phyloP scores from a whole-genome alignment of 2,113 vertebrate species.

The Phalacrocorax pelagicus region DNA sequence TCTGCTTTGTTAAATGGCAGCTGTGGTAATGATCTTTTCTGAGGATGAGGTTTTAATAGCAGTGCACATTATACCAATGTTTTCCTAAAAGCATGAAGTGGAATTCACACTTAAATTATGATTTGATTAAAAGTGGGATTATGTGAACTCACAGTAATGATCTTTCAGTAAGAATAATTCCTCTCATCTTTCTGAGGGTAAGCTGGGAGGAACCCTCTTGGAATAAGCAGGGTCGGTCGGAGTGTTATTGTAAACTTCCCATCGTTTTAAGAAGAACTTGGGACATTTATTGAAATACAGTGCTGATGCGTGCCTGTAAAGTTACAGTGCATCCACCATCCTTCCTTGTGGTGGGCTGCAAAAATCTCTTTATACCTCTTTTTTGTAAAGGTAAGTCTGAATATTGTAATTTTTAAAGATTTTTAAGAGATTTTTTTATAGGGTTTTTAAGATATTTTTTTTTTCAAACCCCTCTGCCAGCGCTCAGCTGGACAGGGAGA shows the following conservation, averaged over 20 bases:
- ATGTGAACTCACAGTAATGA: neutral
- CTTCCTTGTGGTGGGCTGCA: neutral
- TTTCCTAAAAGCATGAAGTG: neutral
- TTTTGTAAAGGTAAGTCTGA: neutral
- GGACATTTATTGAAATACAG: neutral
- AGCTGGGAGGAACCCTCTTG: neutral
- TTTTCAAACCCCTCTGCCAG: neutral
- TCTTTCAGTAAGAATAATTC: neutral
- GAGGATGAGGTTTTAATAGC: neutral
- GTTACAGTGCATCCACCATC: neutral
- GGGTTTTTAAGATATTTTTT: neutral
- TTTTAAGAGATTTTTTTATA: neutral
- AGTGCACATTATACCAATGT: neutral
- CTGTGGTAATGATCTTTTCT: neutral
- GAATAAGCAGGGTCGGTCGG: neutral
- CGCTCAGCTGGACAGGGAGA: neutral
- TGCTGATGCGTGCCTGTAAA: neutral
- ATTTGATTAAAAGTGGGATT: constrained; percentile 10
- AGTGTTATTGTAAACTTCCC: neutral
- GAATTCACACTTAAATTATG: neutral
- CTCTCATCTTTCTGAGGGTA: neutral
- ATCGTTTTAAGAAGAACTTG: neutral
- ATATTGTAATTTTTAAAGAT: neutral
- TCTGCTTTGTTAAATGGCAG: neutral
- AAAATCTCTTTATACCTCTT: neutral